phyloP scores from a whole-genome alignment of 2,888 invertebrate species.

The Drosophila anomalipes region DNA sequence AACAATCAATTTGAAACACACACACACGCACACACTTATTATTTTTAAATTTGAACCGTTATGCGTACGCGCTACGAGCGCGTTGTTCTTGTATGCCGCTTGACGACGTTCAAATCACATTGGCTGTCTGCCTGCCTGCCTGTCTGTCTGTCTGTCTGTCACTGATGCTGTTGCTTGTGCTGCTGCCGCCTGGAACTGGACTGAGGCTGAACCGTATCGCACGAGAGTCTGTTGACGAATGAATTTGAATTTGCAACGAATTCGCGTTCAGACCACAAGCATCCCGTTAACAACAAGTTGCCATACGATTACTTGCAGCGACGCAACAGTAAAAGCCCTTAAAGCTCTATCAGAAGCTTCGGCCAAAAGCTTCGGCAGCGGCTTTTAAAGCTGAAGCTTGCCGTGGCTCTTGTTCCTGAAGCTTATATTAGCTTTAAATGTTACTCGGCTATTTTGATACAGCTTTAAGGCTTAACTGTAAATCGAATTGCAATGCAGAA shows the following conservation, averaged over 20 bases:
- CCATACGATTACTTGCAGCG: constrained; percentile 14
- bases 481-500: background rate
- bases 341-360: background rate
- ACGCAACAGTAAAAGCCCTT: constrained; percentile 26
- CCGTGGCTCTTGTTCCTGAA: no score
- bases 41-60: constrained; percentile 50
- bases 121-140: background rate
- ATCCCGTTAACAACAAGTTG: constrained; percentile 47
- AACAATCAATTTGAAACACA: constrained; percentile 22
- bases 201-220: constrained; percentile 68
- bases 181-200: constrained; percentile 28
- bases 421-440: background rate
- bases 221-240: constrained; percentile 73
- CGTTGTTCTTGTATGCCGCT: constrained; percentile 29
- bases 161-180: constrained; percentile 37
- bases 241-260: constrained; percentile 53
- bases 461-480: constrained; percentile 9
- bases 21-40: constrained; percentile 25
- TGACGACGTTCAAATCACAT: constrained; percentile 28
- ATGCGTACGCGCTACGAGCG: constrained; percentile 34
- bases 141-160: constrained; percentile 6
- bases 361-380: background rate
- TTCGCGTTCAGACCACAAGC: constrained; percentile 25
- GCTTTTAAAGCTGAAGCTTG: constrained; percentile 7
- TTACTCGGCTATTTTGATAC: background rate